Evolutionary conservation across 1,140 invertebrate genomes (phyloP).

Genomic region (Zaprionus ghesquierei): DNA sequence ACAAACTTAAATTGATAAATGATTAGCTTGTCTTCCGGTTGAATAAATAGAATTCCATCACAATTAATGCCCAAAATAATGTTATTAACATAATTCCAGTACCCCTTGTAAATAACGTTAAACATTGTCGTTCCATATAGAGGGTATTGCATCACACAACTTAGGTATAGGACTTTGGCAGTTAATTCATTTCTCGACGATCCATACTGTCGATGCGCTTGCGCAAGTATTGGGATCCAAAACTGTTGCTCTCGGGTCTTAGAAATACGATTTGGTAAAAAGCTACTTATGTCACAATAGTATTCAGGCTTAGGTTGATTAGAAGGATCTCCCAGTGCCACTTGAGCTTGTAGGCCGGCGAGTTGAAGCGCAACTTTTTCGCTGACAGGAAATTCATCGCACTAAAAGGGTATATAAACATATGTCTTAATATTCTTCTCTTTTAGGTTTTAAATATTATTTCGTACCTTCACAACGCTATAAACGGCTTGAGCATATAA

Average conservation of each 20-base stretch:
- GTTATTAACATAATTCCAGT: conserved; percentile 92
- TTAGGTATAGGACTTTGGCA: conserved; percentile 96
- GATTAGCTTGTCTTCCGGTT: conserved; percentile 94
- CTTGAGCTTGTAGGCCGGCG: conserved; percentile 96
- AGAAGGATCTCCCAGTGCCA: conserved; percentile 92
- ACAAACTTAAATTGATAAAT: conserved; percentile 94
- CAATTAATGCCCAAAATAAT: conserved; percentile 91
- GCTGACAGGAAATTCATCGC: conserved; percentile 96
- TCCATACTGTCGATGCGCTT: conserved; percentile 95
- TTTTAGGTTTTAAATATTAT: neutral
- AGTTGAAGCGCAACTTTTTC: conserved; percentile 97
- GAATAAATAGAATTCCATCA: conserved; percentile 94
- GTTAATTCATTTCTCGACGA: conserved; percentile 94
- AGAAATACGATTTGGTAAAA: conserved; percentile 90
- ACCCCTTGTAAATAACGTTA: conserved; percentile 94
- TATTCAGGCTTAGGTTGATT: conserved; percentile 86
- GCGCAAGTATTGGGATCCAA: conserved; percentile 93
- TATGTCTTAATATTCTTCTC: neutral
- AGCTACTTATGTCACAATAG: conserved; percentile 91
- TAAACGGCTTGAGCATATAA: conserved; percentile 97
- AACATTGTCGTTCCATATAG: conserved; percentile 97
- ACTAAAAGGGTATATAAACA: conserved; percentile 84
- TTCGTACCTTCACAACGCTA: conserved; percentile 93
- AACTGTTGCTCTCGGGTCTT: conserved; percentile 89
- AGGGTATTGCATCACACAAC: conserved; percentile 98